Percentiles rank a stretch among this genome's conserved stretches.
Conservation (phyloP, 1,140 invertebrate genomes). For the Pachyrhynchus sulphureomaculatus region DNA sequence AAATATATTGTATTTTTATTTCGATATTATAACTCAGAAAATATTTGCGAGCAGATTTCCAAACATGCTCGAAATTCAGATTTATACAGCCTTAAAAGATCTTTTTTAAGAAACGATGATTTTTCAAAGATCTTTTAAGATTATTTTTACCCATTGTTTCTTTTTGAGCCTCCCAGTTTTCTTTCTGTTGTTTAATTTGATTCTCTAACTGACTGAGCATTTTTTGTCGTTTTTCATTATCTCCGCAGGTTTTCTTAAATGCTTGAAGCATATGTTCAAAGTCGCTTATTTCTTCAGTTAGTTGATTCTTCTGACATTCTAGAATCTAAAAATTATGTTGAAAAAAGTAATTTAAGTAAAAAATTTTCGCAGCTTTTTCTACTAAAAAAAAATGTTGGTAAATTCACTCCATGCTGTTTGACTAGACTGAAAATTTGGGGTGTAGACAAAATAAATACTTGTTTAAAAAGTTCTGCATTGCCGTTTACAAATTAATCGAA, state of each 20-base stretch:
- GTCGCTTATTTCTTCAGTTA: constrained; percentile 30
- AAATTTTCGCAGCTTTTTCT: background rate
- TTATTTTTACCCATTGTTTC: constrained; percentile 24
- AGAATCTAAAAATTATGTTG: constrained; percentile 30
- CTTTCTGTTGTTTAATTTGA: constrained; percentile 30
- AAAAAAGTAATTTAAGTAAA: background rate
- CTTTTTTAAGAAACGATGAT: too few species aligned
- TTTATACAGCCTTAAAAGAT: too few species aligned
- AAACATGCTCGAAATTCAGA: too few species aligned
- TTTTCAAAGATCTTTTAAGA: too few species aligned
- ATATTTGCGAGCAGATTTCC: too few species aligned
- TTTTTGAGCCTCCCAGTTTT: constrained; percentile 33
- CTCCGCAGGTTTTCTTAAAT: constrained; percentile 14
- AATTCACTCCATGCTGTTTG: background rate
- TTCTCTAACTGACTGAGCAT: constrained; percentile 26
- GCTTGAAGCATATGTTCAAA: constrained; percentile 27
- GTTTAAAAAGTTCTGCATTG: too few species aligned
- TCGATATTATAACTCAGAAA: too few species aligned
- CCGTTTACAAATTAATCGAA: too few species aligned
- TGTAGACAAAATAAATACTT: too few species aligned
- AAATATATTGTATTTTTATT: too few species aligned
- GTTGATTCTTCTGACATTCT: constrained; percentile 29
- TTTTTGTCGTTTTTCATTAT: constrained; percentile 20
- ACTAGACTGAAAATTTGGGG: too few species aligned
- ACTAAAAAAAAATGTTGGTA: background rate